Conservation (phyloP, 2,888 invertebrate species). For the Nephrotoma guestfalica region DNA sequence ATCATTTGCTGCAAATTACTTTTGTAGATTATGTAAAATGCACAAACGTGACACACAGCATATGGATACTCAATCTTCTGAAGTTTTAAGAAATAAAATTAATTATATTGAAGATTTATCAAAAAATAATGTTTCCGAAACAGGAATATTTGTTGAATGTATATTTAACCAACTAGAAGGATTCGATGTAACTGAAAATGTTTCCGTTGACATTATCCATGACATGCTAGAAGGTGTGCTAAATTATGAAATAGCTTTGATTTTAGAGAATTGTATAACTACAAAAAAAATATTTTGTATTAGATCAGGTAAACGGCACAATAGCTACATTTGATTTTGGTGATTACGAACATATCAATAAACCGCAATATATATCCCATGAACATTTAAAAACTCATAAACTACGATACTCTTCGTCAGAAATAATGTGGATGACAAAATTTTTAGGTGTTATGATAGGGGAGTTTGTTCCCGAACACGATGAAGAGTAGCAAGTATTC, state of each 20-base stretch:
- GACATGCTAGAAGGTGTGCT: slow-evolving; percentile 7
- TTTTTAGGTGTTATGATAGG: slow-evolving; percentile 7
- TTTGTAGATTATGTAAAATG: slow-evolving; percentile 10
- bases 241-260: slow-evolving; percentile 2
- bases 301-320: slow-evolving; percentile 1
- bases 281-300: slow-evolving; percentile 7
- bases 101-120: slow-evolving; percentile 7
- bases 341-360: slow-evolving; percentile 1
- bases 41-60: neutral
- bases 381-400: slow-evolving; percentile 1
- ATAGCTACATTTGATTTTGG: slow-evolving; percentile 7
- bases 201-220: neutral
- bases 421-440: slow-evolving; percentile 6
- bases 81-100: slow-evolving; percentile 7
- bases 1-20: slow-evolving; percentile 12
- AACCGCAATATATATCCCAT: slow-evolving; percentile 1
- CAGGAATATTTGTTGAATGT: slow-evolving; percentile 11
- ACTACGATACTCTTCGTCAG: slow-evolving; percentile 6
- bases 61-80: neutral
- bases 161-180: slow-evolving; percentile 10
- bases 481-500: slow-evolving; percentile 4
- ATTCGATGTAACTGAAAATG: slow-evolving; percentile 10
- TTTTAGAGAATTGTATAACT: slow-evolving; percentile 5
- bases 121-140: slow-evolving; percentile 7
- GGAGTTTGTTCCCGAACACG: slow-evolving; percentile 1